A percentile compares a stretch with the other conserved stretches of the same genome.
phyloP scores from a whole-genome alignment of 2,113 vertebrate genomes.

The Bos indicus region DNA sequence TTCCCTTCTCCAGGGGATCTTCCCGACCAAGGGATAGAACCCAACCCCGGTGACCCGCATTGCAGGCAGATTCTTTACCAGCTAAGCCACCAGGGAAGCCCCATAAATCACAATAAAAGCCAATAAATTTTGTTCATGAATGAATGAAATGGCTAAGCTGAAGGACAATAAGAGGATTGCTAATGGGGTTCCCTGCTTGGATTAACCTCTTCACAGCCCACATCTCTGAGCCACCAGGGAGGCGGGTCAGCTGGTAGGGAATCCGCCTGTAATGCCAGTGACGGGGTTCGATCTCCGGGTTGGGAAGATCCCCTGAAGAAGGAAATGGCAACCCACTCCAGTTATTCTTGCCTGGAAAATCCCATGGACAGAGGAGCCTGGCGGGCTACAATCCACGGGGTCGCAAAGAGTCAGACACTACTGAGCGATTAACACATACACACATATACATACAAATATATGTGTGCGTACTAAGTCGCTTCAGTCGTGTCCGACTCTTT shows the following conservation, averaged over 20 bases:
- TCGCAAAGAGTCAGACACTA: neutral
- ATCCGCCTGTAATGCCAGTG: neutral
- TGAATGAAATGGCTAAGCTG: neutral
- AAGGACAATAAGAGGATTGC: neutral
- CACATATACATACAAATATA: neutral
- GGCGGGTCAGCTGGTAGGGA: neutral
- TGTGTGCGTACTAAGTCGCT: neutral
- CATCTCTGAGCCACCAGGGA: neutral
- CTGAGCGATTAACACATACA: neutral
- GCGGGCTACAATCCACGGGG: neutral
- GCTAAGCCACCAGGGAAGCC: neutral
- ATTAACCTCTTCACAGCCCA: neutral
- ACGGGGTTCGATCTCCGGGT: neutral
- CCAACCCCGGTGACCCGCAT: neutral
- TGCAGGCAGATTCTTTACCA: neutral
- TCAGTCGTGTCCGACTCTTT: neutral
- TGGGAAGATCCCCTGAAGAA: neutral
- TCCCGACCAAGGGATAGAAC: neutral
- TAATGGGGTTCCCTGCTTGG: neutral
- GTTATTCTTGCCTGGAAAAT: neutral
- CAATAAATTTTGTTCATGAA: neutral
- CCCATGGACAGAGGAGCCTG: neutral
- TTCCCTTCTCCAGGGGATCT: neutral
- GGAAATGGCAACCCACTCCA: neutral
- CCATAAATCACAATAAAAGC: neutral